phyloP scores from a whole-genome alignment of 1,140 invertebrate genomes.

The Bombus soroeensis region DNA sequence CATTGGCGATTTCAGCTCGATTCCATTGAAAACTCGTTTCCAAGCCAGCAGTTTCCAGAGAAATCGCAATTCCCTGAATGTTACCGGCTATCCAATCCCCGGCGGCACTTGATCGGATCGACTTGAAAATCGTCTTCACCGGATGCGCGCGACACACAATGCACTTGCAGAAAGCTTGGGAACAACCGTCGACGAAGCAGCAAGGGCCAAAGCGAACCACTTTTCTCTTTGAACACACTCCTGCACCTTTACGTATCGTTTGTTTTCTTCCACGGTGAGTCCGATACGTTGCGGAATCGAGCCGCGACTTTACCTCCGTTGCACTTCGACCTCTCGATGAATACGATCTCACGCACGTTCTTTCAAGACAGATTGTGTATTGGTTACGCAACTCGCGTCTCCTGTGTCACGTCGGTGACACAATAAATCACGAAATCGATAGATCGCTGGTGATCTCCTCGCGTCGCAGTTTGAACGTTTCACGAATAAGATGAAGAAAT shows the following conservation, averaged over 20 bases:
- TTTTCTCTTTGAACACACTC: background rate
- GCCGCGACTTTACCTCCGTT: background rate
- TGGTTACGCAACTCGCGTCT: background rate
- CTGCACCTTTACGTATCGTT: background rate
- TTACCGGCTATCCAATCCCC: background rate
- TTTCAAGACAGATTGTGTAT: no score
- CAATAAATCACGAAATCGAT: no score
- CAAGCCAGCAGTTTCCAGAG: background rate
- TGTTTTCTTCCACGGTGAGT: background rate
- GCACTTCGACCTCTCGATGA: background rate
- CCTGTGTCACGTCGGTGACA: no score
- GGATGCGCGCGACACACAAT: background rate
- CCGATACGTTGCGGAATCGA: background rate
- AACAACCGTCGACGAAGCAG: background rate
- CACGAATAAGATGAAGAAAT: no score
- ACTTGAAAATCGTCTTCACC: conserved; percentile 9
- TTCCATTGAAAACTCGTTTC: background rate
- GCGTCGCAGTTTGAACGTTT: no score
- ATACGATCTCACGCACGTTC: background rate
- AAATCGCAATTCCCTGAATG: background rate
- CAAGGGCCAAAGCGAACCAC: conserved; percentile 10
- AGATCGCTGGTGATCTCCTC: no score
- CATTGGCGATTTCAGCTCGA: background rate
- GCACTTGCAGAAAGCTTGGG: no score
- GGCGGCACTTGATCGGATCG: background rate